A percentile compares a stretch with the other conserved stretches of the same genome.
Conservation (phyloP, 2,113 vertebrate species). For the Noctilio leporinus region DNA sequence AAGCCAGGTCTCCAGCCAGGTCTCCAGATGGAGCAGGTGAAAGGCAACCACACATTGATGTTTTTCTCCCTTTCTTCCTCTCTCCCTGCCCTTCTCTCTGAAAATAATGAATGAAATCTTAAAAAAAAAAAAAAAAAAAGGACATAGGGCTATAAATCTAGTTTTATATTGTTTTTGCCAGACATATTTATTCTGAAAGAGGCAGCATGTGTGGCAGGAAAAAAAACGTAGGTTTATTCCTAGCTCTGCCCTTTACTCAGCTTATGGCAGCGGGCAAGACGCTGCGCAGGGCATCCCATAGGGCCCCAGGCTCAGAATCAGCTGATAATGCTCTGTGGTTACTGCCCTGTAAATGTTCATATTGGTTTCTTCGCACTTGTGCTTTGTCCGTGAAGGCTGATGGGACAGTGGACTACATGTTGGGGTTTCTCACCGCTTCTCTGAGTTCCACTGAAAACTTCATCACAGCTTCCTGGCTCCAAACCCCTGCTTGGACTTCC, state of each 20-base stretch:
- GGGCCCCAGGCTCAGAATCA: not conserved
- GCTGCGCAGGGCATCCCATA: not conserved
- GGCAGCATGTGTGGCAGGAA: constrained; percentile 40
- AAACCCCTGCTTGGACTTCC: not conserved
- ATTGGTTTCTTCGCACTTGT: not conserved
- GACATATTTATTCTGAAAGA: constrained; percentile 68
- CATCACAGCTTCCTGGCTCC: not conserved
- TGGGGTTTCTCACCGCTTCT: not conserved
- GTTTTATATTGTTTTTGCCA: constrained; percentile 61
- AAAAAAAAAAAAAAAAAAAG: too few relatives aligned
- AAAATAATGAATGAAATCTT: too few relatives aligned
- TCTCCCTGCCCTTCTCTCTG: too few relatives aligned
- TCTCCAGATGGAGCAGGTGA: too few relatives aligned
- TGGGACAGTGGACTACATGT: not conserved
- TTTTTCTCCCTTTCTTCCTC: too few relatives aligned
- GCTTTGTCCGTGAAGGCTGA: not conserved
- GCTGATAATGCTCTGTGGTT: not conserved
- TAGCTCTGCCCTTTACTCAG: constrained; percentile 48
- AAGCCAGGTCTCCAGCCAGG: too few relatives aligned
- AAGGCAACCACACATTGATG: too few relatives aligned
- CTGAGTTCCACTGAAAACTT: not conserved
- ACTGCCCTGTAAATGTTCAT: not conserved
- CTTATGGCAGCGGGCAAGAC: constrained; percentile 8
- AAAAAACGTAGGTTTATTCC: constrained; percentile 42
- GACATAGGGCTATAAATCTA: constrained; percentile 46